Evolutionary conservation across 2,888 invertebrate genomes (phyloP).

Genomic region (Opisthograptis luteolata): DNA sequence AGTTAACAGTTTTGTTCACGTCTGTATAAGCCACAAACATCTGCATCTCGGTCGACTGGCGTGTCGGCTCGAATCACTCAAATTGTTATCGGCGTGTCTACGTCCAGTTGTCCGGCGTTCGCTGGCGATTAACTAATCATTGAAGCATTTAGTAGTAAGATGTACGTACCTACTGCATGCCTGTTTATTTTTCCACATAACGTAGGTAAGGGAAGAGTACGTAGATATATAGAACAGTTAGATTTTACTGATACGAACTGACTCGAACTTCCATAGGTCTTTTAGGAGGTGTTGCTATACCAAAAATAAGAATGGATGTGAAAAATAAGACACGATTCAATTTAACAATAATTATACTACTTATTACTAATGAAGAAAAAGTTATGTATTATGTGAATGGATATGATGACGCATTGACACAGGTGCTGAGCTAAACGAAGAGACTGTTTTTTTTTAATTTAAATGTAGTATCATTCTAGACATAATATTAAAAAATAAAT

Average conservation of each 20-base stretch:
- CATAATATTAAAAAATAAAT: too few relatives aligned
- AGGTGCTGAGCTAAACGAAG: too few relatives aligned
- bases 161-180: constrained; percentile 41
- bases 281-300: too few relatives aligned
- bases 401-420: too few relatives aligned
- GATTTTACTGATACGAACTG: not conserved
- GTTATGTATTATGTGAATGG: too few relatives aligned
- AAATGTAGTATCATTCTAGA: too few relatives aligned
- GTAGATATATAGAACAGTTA: not conserved
- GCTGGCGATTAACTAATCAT: constrained; percentile 58
- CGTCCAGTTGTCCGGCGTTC: constrained; percentile 54
- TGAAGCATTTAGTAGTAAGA: constrained; percentile 47
- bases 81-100: constrained; percentile 56
- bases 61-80: constrained; percentile 60
- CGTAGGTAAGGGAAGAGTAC: not conserved
- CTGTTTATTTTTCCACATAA: constrained; percentile 32
- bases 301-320: too few relatives aligned
- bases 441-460: too few relatives aligned
- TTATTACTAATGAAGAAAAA: too few relatives aligned
- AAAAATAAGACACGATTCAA: too few relatives aligned
- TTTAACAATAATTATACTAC: too few relatives aligned
- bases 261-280: not conserved
- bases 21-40: constrained; percentile 37
- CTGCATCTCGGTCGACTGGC: constrained; percentile 49
- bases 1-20: constrained; percentile 26